These are phyloP conservation scores for Ormyrus labotus DNA, from an alignment of 2,888 invertebrate species.

Conservation along the genomic window DNA sequence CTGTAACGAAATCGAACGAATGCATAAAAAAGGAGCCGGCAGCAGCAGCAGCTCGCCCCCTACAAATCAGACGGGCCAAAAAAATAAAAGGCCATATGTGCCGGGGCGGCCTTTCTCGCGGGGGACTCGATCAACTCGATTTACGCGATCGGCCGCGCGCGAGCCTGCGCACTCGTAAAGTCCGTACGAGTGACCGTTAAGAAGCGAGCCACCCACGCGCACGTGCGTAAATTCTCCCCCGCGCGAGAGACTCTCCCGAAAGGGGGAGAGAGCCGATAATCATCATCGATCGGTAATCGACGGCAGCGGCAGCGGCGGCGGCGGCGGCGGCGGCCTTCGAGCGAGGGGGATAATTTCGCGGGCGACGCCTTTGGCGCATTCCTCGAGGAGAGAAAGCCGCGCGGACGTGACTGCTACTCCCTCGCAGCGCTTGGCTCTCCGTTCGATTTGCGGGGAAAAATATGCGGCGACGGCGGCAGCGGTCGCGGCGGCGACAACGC, in stretches of 20 bases:
- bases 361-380: conserved; percentile 54
- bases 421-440: not conserved
- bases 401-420: not conserved
- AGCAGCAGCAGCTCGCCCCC: not conserved
- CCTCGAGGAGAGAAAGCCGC: conserved; percentile 6
- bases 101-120: conserved; percentile 8
- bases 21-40: not conserved
- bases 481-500: conserved; percentile 18
- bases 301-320: conserved; percentile 18
- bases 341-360: conserved; percentile 52
- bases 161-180: conserved; percentile 22
- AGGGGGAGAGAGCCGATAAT: conserved; percentile 45
- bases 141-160: conserved; percentile 32
- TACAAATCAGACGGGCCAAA: conserved; percentile 18
- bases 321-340: not conserved
- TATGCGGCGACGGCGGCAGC: no score
- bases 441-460: no score
- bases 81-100: conserved; percentile 40
- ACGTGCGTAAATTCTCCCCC: not conserved
- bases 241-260: conserved; percentile 38
- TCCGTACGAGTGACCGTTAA: conserved; percentile 40
- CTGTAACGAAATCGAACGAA: conserved; percentile 28
- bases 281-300: conserved; percentile 57
- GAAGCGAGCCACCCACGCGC: not conserved
- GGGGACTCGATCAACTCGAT: conserved; percentile 49